Base-by-base conservation (phyloP, 2,113 vertebrate genomes). In the Cheilinus undulatus region DNA sequence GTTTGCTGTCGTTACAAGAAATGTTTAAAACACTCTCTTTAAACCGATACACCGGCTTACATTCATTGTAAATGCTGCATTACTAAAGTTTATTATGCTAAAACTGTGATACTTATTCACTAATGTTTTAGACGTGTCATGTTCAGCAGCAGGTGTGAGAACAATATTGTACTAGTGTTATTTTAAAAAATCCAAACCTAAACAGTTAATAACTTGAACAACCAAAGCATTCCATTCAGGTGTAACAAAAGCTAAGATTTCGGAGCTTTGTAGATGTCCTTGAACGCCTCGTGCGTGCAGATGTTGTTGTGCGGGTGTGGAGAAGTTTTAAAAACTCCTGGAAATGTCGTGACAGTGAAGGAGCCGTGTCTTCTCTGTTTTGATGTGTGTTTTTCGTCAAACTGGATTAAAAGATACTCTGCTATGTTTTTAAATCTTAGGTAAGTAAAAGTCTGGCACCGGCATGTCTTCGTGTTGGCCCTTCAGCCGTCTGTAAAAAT, bases 201-300 rank as follows among this genome's bases (percentile, higher is more conserved):
- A 0, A 10, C 0, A 63, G 7, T 14, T 34, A 8, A 38, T 26
- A 14, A n/a, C 13, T 27, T 14, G 32, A 19, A 51, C 3, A 58
- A 51, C 15, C 11, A 3, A 13, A 36, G 36, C 4, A 28, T 0
- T 1, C 11, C 5, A 0, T 22, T 9, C 7, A 14, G 9, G 15
- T 14, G 38, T n/a, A 1, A 1, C 7, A 0, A 19, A n/a, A 0
- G 1, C 0, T 64, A 22, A 7, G 13, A 52, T 80, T 26, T 70
- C 67, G 5, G 60, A 57, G 59, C 13, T 64, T 52, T 19, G 0
- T 5, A 0, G 40, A 7, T 1, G 72, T 23, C 3, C 50, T 0
- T 78, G 72, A 88, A 88, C 45, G 78, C 78, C 4, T 19, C 83
- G 0, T 2, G 22, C 0, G 23, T 80, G 60, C 79, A 83, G 87